These are phyloP conservation scores for Drosophila fulvimacula DNA, from an alignment of 2,888 invertebrate genomes.

Conservation along the genomic window DNA sequence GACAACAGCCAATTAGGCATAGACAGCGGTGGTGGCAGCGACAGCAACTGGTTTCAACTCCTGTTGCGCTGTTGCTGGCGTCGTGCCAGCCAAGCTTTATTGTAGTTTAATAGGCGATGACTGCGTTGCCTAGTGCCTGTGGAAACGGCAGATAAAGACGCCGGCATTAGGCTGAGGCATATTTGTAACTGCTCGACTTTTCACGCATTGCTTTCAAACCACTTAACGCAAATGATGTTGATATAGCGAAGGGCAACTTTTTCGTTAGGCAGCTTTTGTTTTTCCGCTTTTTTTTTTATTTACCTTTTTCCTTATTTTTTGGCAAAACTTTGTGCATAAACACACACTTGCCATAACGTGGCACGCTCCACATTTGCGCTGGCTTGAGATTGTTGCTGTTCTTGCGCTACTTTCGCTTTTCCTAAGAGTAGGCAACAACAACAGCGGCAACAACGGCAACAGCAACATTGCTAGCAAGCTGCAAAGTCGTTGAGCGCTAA, in stretches of 20 bases:
- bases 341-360: slow-evolving; percentile 71
- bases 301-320: slow-evolving; percentile 19
- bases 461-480: slow-evolving; percentile 48
- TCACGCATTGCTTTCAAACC: slow-evolving; percentile 68
- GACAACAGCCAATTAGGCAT: slow-evolving; percentile 13
- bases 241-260: slow-evolving; percentile 67
- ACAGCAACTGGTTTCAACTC: slow-evolving; percentile 35
- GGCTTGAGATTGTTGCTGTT: slow-evolving; percentile 61
- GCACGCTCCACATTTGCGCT: slow-evolving; percentile 43
- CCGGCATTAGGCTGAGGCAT: slow-evolving; percentile 52
- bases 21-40: background rate
- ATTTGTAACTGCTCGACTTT: slow-evolving; percentile 68
- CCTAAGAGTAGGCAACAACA: slow-evolving; percentile 65
- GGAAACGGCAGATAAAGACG: slow-evolving; percentile 48
- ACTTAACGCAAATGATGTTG: slow-evolving; percentile 80
- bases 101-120: slow-evolving; percentile 66
- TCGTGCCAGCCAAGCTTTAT: slow-evolving; percentile 60
- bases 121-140: slow-evolving; percentile 29
- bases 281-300: slow-evolving; percentile 4
- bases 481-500: slow-evolving; percentile 77
- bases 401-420: slow-evolving; percentile 63
- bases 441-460: slow-evolving; percentile 37
- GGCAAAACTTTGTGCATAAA: slow-evolving; percentile 59
- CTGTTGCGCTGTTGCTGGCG: slow-evolving; percentile 49
- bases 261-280: slow-evolving; percentile 15